phyloP scores from a whole-genome alignment of 2,888 invertebrate species.

The Hyalella azteca region DNA sequence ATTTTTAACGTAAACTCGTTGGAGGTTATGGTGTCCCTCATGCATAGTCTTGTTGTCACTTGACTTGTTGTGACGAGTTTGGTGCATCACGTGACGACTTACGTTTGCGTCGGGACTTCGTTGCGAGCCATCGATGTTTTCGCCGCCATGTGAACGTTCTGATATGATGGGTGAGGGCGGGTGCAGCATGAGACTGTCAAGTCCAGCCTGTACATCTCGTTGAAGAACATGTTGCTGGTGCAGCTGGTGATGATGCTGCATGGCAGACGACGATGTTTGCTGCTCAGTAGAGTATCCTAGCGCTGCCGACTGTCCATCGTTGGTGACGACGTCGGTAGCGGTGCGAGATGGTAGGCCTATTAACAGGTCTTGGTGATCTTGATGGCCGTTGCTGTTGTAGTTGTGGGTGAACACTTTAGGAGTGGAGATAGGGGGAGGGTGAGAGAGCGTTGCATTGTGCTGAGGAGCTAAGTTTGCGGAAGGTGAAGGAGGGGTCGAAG shows the following conservation, averaged over 20 bases:
- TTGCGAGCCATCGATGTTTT: too few species aligned
- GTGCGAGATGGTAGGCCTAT: background rate
- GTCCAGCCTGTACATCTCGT: background rate
- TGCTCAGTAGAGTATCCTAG: too few species aligned
- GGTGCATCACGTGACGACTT: too few species aligned
- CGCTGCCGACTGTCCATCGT: too few species aligned
- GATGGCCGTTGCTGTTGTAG: constrained; percentile 39
- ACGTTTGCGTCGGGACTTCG: too few species aligned
- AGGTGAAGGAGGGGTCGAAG: constrained; percentile 59
- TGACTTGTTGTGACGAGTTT: too few species aligned
- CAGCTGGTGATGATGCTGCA: constrained; percentile 36
- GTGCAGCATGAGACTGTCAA: constrained; percentile 5
- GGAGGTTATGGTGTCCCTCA: background rate
- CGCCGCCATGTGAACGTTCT: background rate
- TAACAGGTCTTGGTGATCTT: background rate
- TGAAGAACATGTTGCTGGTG: background rate
- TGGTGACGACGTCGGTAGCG: background rate
- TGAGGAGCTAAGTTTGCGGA: constrained; percentile 33
- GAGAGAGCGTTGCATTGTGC: constrained; percentile 61
- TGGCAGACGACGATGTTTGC: background rate
- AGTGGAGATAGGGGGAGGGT: constrained; percentile 63
- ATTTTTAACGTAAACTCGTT: background rate
- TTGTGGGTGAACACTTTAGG: constrained; percentile 27
- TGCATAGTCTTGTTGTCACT: too few species aligned
- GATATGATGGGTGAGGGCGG: constrained; percentile 17